Base-by-base conservation (phyloP, 2,113 vertebrate genomes). In the Microcebus murinus region DNA sequence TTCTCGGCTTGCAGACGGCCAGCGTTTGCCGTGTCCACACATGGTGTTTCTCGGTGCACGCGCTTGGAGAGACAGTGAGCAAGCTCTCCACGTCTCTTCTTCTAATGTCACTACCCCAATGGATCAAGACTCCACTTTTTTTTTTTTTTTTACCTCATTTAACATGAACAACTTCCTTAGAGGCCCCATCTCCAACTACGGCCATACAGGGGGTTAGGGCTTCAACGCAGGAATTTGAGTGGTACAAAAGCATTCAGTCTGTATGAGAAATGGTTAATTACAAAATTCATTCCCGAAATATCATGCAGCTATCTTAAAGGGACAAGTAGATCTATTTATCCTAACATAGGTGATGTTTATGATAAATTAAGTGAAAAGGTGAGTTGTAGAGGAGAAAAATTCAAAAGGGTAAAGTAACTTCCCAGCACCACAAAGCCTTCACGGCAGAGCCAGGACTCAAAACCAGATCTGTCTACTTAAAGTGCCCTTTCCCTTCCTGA, bases 321-420 rank as follows among this genome's bases (percentile, higher is more conserved):
- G 73, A 82, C 17, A 67, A 76, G 29, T 25, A 81, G 36, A 31
- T 70, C 27, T 63, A 8, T 21, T 25, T 0, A 8, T 20, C 39
- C 8, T 74, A 65, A 29, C 13, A 67, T 3, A 67, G 45, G 85
- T 52, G 59, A 80, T 65, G 4, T 36, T 84, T 42, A n/a, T 39
- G 70, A 77, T 50, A 57, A 55, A 76, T 65, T 68, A 92, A 36
- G 48, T 79, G 52, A 45, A 86, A 92, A 86, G 45, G n/a, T 25
- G 55, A 89, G 63, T n/a, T 80, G 36, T 87, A 63, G 23, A 73
- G 50, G 59, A 89, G 27, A 80, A 90, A 91, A 52, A 48, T 21
- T 31, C 36, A 25, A 80, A 91, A 87, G 3, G 4, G 55, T 27
- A 50, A 73, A 95, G 21, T 31, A 90, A 52, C 59, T 84, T 59